Percentiles rank a stretch among this genome's conserved stretches.
Evolutionary conservation across 2,113 vertebrate genomes (phyloP).

Genomic region (Engystomops pustulosus): DNA sequence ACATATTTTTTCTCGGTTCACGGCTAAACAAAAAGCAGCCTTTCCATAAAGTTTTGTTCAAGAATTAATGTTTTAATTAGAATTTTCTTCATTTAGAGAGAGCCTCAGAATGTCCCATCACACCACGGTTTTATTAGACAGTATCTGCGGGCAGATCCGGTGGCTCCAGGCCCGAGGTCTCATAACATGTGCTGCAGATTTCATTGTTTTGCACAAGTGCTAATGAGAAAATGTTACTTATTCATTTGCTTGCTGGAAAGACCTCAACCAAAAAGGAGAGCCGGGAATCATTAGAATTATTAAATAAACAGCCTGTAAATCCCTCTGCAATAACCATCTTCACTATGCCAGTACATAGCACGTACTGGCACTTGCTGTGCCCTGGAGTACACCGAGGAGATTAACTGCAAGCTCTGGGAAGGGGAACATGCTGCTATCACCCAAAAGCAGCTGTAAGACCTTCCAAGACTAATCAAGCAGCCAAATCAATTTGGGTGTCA

Average conservation of each 20-base stretch:
- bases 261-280: conserved; percentile 24
- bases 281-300: conserved; percentile 31
- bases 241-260: conserved; percentile 13
- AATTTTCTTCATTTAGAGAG: conserved; percentile 13
- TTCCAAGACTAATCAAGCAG: neutral
- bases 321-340: conserved; percentile 23
- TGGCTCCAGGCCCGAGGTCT: conserved; percentile 15
- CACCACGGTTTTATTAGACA: conserved; percentile 34
- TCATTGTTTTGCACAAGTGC: conserved; percentile 43
- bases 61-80: conserved; percentile 37
- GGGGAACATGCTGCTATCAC: neutral
- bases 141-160: conserved; percentile 26
- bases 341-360: neutral
- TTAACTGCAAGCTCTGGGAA: conserved; percentile 21
- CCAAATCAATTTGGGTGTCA: conserved; percentile 25
- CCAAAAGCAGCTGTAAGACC: neutral
- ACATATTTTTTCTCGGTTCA: neutral
- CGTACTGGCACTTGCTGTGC: neutral
- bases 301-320: conserved; percentile 8
- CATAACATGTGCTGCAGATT: conserved; percentile 36
- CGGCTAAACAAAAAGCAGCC: neutral
- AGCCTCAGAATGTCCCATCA: conserved; percentile 2
- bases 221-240: conserved; percentile 46
- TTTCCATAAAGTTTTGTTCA: conserved; percentile 24
- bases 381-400: neutral